Conservation (phyloP, 2,888 invertebrate species). For the Tortricodes alternella region DNA sequence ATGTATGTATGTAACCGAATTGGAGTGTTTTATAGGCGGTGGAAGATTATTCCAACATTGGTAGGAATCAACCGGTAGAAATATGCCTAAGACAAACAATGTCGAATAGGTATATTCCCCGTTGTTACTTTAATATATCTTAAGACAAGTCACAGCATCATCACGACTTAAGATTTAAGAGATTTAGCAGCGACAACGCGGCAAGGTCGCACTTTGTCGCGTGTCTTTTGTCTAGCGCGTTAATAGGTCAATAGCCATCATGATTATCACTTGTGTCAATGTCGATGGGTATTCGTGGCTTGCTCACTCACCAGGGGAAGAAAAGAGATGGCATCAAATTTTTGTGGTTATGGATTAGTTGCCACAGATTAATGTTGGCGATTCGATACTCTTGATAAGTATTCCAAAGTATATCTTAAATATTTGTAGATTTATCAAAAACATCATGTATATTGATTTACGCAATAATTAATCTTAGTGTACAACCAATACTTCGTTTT, state of each 20-base stretch:
- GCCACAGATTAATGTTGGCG: not conserved
- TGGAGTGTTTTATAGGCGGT: too few species aligned
- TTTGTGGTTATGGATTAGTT: not conserved
- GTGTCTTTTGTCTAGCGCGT: conserved; percentile 46
- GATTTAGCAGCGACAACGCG: not conserved
- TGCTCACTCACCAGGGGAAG: not conserved
- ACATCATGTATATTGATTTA: too few species aligned
- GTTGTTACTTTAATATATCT: not conserved
- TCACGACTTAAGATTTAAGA: not conserved
- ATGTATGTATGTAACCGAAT: too few species aligned
- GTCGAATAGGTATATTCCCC: too few species aligned
- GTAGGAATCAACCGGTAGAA: too few species aligned
- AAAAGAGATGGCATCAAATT: not conserved
- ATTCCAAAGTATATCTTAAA: too few species aligned
- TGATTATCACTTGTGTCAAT: conserved; percentile 24
- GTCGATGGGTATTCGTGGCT: conserved; percentile 6
- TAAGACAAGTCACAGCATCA: not conserved
- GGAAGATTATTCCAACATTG: too few species aligned
- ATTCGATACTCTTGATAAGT: too few species aligned
- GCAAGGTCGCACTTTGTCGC: conserved; percentile 48
- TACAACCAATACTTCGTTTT: too few species aligned
- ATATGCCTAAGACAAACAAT: too few species aligned
- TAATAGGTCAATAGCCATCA: conserved; percentile 27
- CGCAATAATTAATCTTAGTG: too few species aligned
- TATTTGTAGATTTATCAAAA: too few species aligned